Evolutionary conservation across 2,113 vertebrate genomes (phyloP), one percentile per base, ranked within the genome.

Genomic region (Oryctolagus cuniculus): DNA sequence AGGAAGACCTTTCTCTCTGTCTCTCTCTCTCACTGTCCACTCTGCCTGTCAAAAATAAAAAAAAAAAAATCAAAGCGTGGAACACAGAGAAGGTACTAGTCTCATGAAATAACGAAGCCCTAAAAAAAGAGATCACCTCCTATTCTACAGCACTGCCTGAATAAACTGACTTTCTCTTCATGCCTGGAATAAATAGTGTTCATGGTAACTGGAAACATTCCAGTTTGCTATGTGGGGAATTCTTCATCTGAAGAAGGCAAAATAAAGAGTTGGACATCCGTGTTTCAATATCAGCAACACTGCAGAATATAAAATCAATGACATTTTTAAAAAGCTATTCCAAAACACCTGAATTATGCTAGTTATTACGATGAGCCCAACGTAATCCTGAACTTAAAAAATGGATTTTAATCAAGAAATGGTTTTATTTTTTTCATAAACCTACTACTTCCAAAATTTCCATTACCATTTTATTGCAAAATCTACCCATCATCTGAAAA

Each of bases 361-460:
- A 49, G 72, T 63, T 89, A 84, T 51, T 91, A 87, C 69, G 13
- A 72, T 44, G 9, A 94, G 38, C 27, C 10, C 10, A 78, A 16
- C 34, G 21, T 21, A 78, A 93, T 11, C 84, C 29, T 81, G 27
- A 91, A 74, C 36, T 82, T 11, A 74, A 75, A 15, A 27, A 74
- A 70, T 34, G 17, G 25, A 27, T 79, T 87, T 80, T n/a, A 85
- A 36, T 74, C 69, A 95, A 86, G 25, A n/a, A 78, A 93, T 74
- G 12, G 55, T 55, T 91, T 86, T 22, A 36, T 25, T 81, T 66
- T 89, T 44, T 61, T 90, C 7, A 11, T 55, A 83, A 81, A 90
- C 49, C 31, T 88, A 31, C 81, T 91, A 79, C 29, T 80, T 96
- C 34, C 16, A 80, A 67, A 95, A 88, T 93, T 73, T 49, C 67